Percentiles rank a stretch among this genome's conserved stretches.
phyloP scores from a whole-genome alignment of 2,888 invertebrate species.

The Cistogaster globosa region DNA sequence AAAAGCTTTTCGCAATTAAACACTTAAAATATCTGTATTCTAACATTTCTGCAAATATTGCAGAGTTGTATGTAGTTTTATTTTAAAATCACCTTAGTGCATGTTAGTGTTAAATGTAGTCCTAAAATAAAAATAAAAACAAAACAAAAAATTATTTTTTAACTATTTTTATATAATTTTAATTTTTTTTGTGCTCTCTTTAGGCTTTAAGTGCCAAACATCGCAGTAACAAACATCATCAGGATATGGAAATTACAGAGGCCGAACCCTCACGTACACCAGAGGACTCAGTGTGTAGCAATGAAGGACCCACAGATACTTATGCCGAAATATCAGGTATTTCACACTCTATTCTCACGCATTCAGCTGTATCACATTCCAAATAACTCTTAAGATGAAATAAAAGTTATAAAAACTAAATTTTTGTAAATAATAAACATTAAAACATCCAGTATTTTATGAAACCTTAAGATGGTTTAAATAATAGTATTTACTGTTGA shows the following conservation, averaged over 20 bases:
- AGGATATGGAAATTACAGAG: conserved; percentile 88
- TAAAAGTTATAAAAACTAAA: conserved; percentile 68
- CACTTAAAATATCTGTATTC: not conserved
- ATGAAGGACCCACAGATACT: conserved; percentile 89
- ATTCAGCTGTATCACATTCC: conserved; percentile 80
- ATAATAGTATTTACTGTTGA: conserved; percentile 46
- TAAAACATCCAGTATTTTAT: conserved; percentile 67
- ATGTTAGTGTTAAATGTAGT: conserved; percentile 31
- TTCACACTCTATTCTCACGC: conserved; percentile 82
- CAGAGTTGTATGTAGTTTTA: conserved; percentile 16
- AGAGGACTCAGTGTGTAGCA: conserved; percentile 95
- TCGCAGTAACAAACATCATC: conserved; percentile 85
- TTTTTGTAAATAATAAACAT: conserved; percentile 47
- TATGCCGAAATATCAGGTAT: conserved; percentile 83
- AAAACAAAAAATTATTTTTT: no score
- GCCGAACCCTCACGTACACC: conserved; percentile 93
- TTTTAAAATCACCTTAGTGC: conserved; percentile 18
- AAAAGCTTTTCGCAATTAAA: no score
- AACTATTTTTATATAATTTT: not conserved
- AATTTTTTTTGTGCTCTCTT: conserved; percentile 63
- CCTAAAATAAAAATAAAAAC: not conserved
- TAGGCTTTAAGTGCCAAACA: conserved; percentile 91
- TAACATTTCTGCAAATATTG: conserved; percentile 1
- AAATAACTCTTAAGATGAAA: conserved; percentile 71
- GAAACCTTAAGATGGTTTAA: conserved; percentile 68